phyloP scores from a whole-genome alignment of 1,140 invertebrate species.

The Steinernema feltiae region DNA sequence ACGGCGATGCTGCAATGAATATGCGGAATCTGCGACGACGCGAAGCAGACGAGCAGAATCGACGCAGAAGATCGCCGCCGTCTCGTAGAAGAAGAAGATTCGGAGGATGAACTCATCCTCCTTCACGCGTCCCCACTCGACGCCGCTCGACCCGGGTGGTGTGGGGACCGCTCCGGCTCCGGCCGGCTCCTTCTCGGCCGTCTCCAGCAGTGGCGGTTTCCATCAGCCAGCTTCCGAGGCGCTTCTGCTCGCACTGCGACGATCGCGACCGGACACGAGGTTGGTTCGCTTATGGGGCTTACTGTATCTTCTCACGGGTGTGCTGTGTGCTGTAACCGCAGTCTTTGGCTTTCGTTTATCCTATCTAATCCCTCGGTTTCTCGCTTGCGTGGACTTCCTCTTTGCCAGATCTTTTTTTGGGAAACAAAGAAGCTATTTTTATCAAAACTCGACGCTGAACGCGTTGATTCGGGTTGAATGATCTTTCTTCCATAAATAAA shows the following conservation, averaged over 20 bases:
- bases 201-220: neutral
- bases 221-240: constrained; percentile 9
- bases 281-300: no score
- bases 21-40: neutral
- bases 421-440: no score
- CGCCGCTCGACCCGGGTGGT: neutral
- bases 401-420: neutral
- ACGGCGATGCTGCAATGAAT: constrained; percentile 4
- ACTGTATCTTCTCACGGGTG: no score
- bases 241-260: constrained; percentile 29
- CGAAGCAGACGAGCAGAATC: neutral
- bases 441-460: no score
- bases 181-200: neutral
- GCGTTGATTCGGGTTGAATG: no score
- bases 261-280: constrained; percentile 36
- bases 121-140: neutral
- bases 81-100: neutral
- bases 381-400: neutral
- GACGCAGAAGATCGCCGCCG: neutral
- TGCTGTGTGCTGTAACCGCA: no score
- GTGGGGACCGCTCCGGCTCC: neutral
- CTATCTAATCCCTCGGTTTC: neutral
- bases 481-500: no score
- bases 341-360: neutral
- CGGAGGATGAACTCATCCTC: neutral